Conservation (phyloP, 2,888 invertebrate genomes). For the Euclidia mi region DNA sequence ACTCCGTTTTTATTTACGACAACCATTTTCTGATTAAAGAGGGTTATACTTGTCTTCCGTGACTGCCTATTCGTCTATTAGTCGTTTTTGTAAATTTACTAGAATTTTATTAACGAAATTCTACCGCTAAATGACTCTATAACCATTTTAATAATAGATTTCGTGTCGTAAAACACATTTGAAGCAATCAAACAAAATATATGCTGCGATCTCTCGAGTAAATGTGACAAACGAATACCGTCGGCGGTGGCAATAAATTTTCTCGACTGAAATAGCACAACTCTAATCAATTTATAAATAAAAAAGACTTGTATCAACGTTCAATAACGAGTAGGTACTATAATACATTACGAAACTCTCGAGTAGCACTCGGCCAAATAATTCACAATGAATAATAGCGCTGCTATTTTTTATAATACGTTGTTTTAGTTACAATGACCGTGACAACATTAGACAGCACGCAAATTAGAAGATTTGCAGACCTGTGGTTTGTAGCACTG, state of each 20-base stretch:
- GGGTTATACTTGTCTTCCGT: constrained; percentile 7
- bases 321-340: constrained; percentile 23
- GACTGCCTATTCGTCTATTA: background rate
- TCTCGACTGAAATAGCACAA: background rate
- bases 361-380: constrained; percentile 34
- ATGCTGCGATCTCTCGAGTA: background rate
- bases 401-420: constrained; percentile 37
- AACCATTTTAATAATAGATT: background rate
- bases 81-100: background rate
- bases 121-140: too few relatives aligned
- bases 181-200: background rate
- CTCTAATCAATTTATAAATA: constrained; percentile 17
- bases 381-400: constrained; percentile 27
- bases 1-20: constrained; percentile 7
- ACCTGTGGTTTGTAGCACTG: too few relatives aligned
- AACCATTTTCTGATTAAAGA: constrained; percentile 13
- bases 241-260: constrained; percentile 14
- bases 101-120: too few relatives aligned
- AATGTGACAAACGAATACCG: background rate
- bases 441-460: constrained; percentile 42
- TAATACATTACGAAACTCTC: constrained; percentile 14
- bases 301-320: constrained; percentile 13
- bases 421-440: constrained; percentile 33
- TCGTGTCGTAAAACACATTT: constrained; percentile 1
- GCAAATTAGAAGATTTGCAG: constrained; percentile 52